Evolutionary conservation across 2,113 vertebrate species (phyloP), one percentile per base, ranked within the genome.

Genomic region (Cisticola juncidis): DNA sequence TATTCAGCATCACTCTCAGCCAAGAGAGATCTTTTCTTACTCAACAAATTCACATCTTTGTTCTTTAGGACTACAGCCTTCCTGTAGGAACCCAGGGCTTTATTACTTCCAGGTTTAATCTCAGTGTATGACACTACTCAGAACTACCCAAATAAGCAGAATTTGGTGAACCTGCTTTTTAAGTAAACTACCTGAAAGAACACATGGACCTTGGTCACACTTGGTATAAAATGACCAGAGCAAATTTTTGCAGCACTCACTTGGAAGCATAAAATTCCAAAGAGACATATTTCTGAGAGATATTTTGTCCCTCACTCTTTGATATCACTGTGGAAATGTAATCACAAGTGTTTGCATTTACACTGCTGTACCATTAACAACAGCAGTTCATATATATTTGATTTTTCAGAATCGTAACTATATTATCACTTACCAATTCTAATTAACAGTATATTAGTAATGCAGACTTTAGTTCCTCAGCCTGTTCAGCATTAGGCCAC

Each of bases 191-290:
- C 26, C 45, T 61, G 54, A 89, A 18, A 66, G 4, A 53, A 57
- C 9, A 57, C 0, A 1, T 36, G 42, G 61, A 40, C 14, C 2
- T 89, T 44, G 31, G 50, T 20, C 1, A 0, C 14, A 6, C 28
- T 61, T 45, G 18, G 15, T 61, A 38, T 36, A 44, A 81, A 84
- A 57, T 53, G 25, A 20, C 17, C 22, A 60, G 16, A 72, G 17
- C 10, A 77, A 91, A 70, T 11, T 33, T 69, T 78, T 57, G 12
- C 61, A 38, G 14, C 33, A 13, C 9, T 76, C 29, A 36, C 33
- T 51, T 42, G 12, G 33, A 93, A 62, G 5, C 7, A 22, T 20
- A 70, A 64, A 88, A 44, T 21, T 72, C 61, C 14, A 60, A 70
- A 45, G 3, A 44, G 29, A 64, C 3, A 13, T 2, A 2, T 73